Evolutionary conservation across 2,888 invertebrate species (phyloP).

Genomic region (Axea sp.): DNA sequence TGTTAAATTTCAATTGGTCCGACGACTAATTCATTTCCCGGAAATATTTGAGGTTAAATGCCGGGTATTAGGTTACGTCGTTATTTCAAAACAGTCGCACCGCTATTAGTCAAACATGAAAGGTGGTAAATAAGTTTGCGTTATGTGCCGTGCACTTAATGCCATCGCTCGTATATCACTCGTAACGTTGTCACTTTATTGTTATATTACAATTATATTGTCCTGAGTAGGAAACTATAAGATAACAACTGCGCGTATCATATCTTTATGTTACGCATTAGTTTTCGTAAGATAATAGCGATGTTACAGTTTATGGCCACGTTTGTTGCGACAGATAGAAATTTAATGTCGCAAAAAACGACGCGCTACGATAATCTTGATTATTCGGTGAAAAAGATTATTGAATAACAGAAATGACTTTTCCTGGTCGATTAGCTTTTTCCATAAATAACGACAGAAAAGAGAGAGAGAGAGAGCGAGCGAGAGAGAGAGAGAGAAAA

Average conservation of each 20-base stretch:
- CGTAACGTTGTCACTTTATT: constrained; percentile 51
- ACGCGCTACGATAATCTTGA: constrained; percentile 4
- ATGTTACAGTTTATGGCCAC: constrained; percentile 26
- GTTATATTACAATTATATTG: constrained; percentile 53
- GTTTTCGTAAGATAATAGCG: constrained; percentile 23
- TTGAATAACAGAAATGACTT: no score
- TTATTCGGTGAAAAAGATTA: no score
- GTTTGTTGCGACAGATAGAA: constrained; percentile 19
- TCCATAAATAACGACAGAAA: no score
- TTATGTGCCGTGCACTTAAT: constrained; percentile 14
- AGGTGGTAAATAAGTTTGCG: constrained; percentile 38
- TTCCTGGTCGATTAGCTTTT: no score
- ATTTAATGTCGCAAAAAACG: constrained; percentile 20
- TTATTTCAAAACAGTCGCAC: no score
- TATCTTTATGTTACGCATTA: constrained; percentile 32
- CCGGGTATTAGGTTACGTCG: no score
- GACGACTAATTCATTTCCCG: constrained; percentile 11
- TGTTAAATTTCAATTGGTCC: constrained; percentile 25
- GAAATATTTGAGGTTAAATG: constrained; percentile 25
- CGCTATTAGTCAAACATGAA: constrained; percentile 47
- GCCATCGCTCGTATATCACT: constrained; percentile 40
- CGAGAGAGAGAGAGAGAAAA: no score
- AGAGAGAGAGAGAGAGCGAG: no score
- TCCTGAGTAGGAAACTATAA: constrained; percentile 30
- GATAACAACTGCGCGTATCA: constrained; percentile 20